Percentiles rank a stretch among this genome's conserved stretches.
Evolutionary conservation across 2,797 vertebrate species (phyloP).

Genomic region (Brachyrhaphis roseni): DNA sequence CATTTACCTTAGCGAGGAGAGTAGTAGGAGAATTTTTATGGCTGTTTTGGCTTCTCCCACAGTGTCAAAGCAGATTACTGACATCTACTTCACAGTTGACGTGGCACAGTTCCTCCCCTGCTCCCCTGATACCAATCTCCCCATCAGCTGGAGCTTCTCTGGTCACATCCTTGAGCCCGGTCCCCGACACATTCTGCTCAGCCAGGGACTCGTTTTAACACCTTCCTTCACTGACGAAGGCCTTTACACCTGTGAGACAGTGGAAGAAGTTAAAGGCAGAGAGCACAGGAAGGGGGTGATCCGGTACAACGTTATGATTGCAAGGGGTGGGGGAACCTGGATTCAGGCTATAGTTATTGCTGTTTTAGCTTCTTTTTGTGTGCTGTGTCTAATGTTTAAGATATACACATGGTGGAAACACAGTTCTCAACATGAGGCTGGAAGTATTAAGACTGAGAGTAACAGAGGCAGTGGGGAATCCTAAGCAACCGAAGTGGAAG

Average conservation of each 20-base stretch:
- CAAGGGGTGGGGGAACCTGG: background rate
- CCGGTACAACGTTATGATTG: slow-evolving; percentile 26
- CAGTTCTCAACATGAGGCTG: no score
- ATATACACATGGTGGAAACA: background rate
- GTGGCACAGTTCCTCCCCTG: slow-evolving; percentile 37
- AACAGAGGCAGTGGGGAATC: no score
- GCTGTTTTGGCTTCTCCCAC: background rate
- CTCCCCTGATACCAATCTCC: slow-evolving; percentile 32
- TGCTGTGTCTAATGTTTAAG: background rate
- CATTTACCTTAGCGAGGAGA: background rate
- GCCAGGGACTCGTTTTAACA: slow-evolving; percentile 37
- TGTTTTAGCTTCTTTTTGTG: background rate
- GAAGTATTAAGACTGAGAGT: no score
- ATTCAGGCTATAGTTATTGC: background rate
- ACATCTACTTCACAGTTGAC: background rate
- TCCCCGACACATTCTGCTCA: slow-evolving; percentile 22
- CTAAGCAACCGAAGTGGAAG: no score
- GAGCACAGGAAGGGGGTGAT: slow-evolving; percentile 19
- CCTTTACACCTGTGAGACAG: slow-evolving; percentile 43
- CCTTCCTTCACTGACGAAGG: slow-evolving; percentile 31
- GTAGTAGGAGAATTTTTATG: background rate
- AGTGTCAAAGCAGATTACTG: background rate
- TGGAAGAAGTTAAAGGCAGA: slow-evolving; percentile 32
- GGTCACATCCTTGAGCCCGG: slow-evolving; percentile 1
- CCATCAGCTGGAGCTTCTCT: slow-evolving; percentile 22